Conservation (phyloP, 1,140 invertebrate species). For the Nomia melanderi region DNA sequence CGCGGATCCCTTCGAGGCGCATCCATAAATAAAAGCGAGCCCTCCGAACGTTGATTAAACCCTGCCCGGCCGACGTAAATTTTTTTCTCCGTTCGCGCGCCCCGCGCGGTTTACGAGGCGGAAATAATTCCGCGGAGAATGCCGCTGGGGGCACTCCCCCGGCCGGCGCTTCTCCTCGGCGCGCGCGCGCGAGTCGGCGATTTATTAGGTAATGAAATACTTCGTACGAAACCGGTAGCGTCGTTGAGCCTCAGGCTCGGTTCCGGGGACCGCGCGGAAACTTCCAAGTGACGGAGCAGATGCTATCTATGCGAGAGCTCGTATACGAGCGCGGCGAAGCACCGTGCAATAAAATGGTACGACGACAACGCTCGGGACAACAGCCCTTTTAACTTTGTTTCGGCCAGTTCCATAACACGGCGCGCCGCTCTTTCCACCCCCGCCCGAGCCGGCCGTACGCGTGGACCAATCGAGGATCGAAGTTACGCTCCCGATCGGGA, state of each 20-base stretch:
- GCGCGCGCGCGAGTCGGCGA: constrained; percentile 29
- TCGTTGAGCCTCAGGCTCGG: background rate
- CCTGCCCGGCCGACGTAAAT: background rate
- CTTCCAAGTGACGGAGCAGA: constrained; percentile 47
- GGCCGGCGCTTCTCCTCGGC: constrained; percentile 8
- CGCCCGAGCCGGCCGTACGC: background rate
- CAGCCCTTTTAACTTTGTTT: constrained; percentile 59
- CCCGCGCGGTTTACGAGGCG: background rate
- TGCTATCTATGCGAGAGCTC: constrained; percentile 41
- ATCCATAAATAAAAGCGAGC: too few species aligned
- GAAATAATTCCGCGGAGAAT: background rate
- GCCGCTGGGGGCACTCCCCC: background rate
- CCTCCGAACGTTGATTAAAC: constrained; percentile 4
- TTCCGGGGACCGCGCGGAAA: constrained; percentile 29
- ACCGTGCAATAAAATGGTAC: constrained; percentile 63
- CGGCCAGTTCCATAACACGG: background rate
- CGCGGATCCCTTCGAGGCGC: background rate
- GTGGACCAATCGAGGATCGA: too few species aligned
- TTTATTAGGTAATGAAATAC: constrained; percentile 49
- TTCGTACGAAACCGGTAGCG: constrained; percentile 47
- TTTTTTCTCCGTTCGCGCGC: background rate
- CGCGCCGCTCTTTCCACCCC: constrained; percentile 27
- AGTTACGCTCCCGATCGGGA: too few species aligned
- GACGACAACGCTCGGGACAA: constrained; percentile 35
- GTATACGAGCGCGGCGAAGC: constrained; percentile 57